Evolutionary conservation across 2,113 vertebrate species (phyloP).

Genomic region (Platichthys flesus): DNA sequence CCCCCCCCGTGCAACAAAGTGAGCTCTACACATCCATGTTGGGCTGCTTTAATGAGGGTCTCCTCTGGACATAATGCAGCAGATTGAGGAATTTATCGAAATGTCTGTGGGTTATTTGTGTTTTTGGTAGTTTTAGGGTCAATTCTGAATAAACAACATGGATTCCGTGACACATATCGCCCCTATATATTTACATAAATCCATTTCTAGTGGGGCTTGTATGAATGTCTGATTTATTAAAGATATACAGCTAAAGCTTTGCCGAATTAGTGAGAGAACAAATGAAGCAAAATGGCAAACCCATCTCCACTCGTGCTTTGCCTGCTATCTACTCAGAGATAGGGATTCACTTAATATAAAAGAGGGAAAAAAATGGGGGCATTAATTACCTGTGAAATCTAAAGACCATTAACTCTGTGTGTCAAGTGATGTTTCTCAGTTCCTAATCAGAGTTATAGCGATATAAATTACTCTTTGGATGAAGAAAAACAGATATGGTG

Average conservation of each 20-base stretch:
- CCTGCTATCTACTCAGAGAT: slow-evolving; percentile 65
- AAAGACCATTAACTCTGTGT: slow-evolving; percentile 80
- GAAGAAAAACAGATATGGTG: slow-evolving; percentile 65
- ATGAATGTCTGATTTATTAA: slow-evolving; percentile 53
- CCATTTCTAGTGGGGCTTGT: slow-evolving; percentile 14
- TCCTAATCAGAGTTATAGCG: slow-evolving; percentile 75
- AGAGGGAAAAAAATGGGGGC: slow-evolving; percentile 33
- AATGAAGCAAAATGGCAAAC: slow-evolving; percentile 59
- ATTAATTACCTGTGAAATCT: slow-evolving; percentile 79
- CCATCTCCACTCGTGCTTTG: slow-evolving; percentile 58
- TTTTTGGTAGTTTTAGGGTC: slow-evolving; percentile 28
- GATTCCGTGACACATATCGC: slow-evolving; percentile 22
- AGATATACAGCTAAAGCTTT: slow-evolving; percentile 40
- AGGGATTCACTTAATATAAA: slow-evolving; percentile 68
- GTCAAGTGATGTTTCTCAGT: slow-evolving; percentile 78
- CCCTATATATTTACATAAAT: slow-evolving; percentile 41
- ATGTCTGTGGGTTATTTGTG: slow-evolving; percentile 30
- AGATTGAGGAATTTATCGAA: slow-evolving; percentile 56
- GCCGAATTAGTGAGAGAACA: slow-evolving; percentile 57
- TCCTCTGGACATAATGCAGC: slow-evolving; percentile 52
- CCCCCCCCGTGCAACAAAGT: slow-evolving; percentile 33
- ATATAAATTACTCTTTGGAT: slow-evolving; percentile 73
- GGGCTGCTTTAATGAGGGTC: slow-evolving; percentile 60
- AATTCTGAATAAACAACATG: slow-evolving; percentile 33
- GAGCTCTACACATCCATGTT: slow-evolving; percentile 23